Evolutionary conservation across 1,140 invertebrate species (phyloP).

Genomic region (Camponotus vicinus): DNA sequence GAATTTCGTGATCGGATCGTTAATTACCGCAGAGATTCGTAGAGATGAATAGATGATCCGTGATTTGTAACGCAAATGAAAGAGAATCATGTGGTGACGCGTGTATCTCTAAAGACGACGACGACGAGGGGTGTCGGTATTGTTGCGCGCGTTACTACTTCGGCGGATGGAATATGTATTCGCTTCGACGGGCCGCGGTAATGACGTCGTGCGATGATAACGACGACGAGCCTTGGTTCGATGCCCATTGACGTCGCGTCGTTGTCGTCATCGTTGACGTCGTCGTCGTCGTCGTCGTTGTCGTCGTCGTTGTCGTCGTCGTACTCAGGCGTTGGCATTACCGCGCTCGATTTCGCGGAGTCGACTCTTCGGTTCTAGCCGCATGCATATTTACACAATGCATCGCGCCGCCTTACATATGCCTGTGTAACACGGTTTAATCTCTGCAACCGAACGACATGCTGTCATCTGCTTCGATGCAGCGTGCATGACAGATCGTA

Average conservation of each 20-base stretch:
- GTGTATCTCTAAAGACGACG: slow-evolving; percentile 66
- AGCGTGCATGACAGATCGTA: slow-evolving; percentile 12
- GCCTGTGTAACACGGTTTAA: slow-evolving; percentile 42
- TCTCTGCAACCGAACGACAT: slow-evolving; percentile 42
- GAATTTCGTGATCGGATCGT: not conserved
- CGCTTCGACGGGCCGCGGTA: slow-evolving; percentile 66
- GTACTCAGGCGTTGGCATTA: not conserved
- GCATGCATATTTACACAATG: slow-evolving; percentile 65
- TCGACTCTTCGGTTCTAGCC: slow-evolving; percentile 48
- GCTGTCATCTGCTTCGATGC: slow-evolving; percentile 17
- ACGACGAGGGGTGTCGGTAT: slow-evolving; percentile 60
- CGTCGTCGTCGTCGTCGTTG: not conserved
- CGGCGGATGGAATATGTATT: slow-evolving; percentile 57
- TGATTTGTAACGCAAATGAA: slow-evolving; percentile 47
- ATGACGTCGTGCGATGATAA: slow-evolving; percentile 70
- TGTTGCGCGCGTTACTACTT: slow-evolving; percentile 66
- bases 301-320: slow-evolving; percentile 10
- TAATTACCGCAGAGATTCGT: slow-evolving; percentile 2
- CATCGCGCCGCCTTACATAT: slow-evolving; percentile 9
- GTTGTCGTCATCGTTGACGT: not conserved
- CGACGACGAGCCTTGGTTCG: slow-evolving; percentile 39
- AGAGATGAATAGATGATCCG: slow-evolving; percentile 50
- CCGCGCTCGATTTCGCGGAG: slow-evolving; percentile 42
- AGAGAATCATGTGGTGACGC: slow-evolving; percentile 8
- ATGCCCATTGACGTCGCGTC: slow-evolving; percentile 31